Evolutionary conservation across 2,113 vertebrate species (phyloP).

Genomic region (Taxidea taxus): DNA sequence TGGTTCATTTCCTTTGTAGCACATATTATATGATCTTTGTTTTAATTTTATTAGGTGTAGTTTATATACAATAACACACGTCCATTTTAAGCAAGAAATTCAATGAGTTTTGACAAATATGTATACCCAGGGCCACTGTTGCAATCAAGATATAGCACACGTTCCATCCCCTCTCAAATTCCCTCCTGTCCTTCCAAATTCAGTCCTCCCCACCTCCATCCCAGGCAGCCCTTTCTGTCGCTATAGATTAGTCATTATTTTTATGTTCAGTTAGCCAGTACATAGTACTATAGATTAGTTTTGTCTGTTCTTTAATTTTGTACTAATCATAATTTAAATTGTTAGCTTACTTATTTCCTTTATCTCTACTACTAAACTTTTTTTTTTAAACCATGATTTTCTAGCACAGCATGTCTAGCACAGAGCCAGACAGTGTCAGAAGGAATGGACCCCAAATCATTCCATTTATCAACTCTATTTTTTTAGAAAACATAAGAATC

Average conservation of each 20-base stretch:
- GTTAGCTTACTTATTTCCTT: neutral
- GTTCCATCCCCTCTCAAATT: neutral
- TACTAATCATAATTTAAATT: neutral
- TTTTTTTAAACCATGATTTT: neutral
- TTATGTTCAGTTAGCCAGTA: too few species aligned
- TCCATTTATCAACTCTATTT: neutral
- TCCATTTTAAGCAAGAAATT: neutral
- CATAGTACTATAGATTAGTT: neutral
- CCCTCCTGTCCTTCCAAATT: neutral
- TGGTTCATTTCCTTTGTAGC: neutral
- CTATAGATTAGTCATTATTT: neutral
- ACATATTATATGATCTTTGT: neutral
- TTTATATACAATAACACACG: neutral
- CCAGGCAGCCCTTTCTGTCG: neutral
- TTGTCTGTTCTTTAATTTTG: neutral
- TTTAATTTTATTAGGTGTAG: neutral
- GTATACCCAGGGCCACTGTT: neutral
- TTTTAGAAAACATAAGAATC: neutral
- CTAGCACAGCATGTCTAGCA: constrained; percentile 1
- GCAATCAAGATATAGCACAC: neutral
- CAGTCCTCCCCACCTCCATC: neutral
- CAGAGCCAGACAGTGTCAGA: neutral
- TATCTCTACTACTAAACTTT: neutral
- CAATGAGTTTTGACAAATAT: neutral
- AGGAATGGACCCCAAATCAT: neutral